phyloP scores from a whole-genome alignment of 2,797 vertebrate genomes.

The Bovichtus diacanthus region DNA sequence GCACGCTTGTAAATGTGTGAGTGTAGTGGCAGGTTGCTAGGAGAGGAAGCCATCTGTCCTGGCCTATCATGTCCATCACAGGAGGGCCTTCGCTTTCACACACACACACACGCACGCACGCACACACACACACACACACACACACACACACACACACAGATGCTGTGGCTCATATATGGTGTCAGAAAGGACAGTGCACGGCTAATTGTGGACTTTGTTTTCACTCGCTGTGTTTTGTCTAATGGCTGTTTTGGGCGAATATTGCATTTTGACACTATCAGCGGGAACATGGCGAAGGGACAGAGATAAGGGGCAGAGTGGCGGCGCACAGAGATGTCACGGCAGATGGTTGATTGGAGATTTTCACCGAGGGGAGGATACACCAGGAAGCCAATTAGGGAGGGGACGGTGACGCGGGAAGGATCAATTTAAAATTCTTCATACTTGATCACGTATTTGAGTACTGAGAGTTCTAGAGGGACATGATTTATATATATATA shows the following conservation, averaged over 20 bases:
- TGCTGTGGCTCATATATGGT: conserved; percentile 7
- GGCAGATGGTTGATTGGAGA: conserved; percentile 82
- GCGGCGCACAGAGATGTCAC: conserved; percentile 61
- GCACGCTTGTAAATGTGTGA: conserved; percentile 8
- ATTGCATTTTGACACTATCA: conserved; percentile 49
- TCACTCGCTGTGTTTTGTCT: conserved; percentile 27
- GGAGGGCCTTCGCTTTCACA: conserved; percentile 49
- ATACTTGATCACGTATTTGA: conserved; percentile 21
- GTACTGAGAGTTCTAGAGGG: neutral
- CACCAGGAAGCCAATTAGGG: conserved; percentile 73
- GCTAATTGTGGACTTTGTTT: conserved; percentile 33
- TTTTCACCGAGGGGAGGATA: conserved; percentile 71
- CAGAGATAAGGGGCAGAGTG: conserved; percentile 46
- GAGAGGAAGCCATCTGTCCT: conserved; percentile 74
- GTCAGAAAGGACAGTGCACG: conserved; percentile 13
- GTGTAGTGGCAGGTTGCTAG: conserved; percentile 42
- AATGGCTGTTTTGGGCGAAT: conserved; percentile 41
- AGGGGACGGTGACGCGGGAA: conserved; percentile 42
- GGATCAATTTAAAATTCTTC: conserved; percentile 57
- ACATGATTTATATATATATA: neutral
- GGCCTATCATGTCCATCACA: conserved; percentile 73
- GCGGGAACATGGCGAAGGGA: conserved; percentile 41
- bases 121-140: conserved; percentile 8
- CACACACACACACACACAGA: conserved; percentile 24
- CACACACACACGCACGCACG: conserved; percentile 21